Base-by-base conservation (phyloP, 1,140 invertebrate genomes). In the Sycophila sp. region DNA sequence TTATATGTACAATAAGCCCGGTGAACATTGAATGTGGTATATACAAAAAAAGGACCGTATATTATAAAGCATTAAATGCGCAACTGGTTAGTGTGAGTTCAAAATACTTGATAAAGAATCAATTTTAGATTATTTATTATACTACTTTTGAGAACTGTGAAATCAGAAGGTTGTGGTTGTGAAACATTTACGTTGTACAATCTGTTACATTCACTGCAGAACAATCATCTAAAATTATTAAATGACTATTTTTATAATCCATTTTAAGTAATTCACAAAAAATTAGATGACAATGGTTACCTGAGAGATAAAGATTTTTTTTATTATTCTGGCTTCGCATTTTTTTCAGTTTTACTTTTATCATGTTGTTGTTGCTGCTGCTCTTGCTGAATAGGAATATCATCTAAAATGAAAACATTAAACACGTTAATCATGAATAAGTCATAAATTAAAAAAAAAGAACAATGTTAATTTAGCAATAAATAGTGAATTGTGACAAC, bases 311-410 rank as follows among this genome's bases (percentile, higher is more conserved):
- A 24, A 69, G 53, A 53, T 60, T 8, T 13, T 56, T 62, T 51
- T 51, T 13, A 11, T 56, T 47, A 64, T 38, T 71, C 69, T 15
- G 34, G 4, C 60, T 66, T 71, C 2, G 32, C 1, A 60, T 19
- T 45, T 59, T 60, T 51, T 5, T 71, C 62, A 2, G 19, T 6
- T 65, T 38, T 38, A 40, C 15, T 36, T 19, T 62, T 62, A 1
- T 69, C 66, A 49, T 38, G 13, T 69, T 63, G 26, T 65, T 51
- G 60, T 28, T 64, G 60, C 51, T 64, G 26, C 7, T 64, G 30
- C 28, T 69, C 67, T 55, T 62, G 47, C 38, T 71, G 69, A 51
- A 71, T 71, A 30, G 53, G 69, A 59, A 71, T 71, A 60, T 71
- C 69, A 71, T 71, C 69, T 71, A 51, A 40, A 65, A 65, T 53